A percentile compares a stretch with the other conserved stretches of the same genome.
These are phyloP conservation scores for Pachydiplax longipennis DNA, from an alignment of 2,888 invertebrate genomes.

Conservation along the genomic window DNA sequence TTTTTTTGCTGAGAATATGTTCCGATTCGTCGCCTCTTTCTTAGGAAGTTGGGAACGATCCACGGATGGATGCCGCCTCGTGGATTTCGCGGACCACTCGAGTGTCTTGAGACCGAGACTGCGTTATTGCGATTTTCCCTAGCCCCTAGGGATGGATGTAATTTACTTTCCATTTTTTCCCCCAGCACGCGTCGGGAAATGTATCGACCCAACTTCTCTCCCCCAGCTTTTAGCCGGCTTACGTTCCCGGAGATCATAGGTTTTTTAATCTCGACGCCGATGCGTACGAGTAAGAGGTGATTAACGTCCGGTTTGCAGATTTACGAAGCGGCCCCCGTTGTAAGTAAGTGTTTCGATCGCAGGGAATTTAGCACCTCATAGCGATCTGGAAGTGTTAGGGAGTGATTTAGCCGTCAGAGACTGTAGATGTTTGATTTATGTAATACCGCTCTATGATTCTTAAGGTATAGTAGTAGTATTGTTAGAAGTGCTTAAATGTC, in stretches of 20 bases:
- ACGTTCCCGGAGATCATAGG: background rate
- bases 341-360: too few species aligned
- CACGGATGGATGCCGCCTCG: background rate
- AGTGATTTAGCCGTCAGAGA: background rate
- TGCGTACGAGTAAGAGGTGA: background rate
- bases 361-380: background rate
- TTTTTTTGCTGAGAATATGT: background rate
- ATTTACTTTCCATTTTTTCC: background rate
- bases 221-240: background rate
- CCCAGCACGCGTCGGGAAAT: background rate
- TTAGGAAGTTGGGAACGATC: background rate
- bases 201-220: background rate
- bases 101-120: background rate
- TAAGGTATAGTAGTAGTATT: too few species aligned
- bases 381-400: background rate
- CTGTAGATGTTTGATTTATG: background rate
- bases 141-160: background rate
- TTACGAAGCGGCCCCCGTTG: background rate
- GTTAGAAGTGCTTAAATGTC: too few species aligned
- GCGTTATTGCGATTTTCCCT: background rate
- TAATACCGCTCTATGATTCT: background rate
- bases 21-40: background rate
- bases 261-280: background rate
- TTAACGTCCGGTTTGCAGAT: background rate
- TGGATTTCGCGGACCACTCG: background rate